These are phyloP conservation scores for Ips typographus DNA, from an alignment of 1,140 invertebrate species.

Conservation along the genomic window DNA sequence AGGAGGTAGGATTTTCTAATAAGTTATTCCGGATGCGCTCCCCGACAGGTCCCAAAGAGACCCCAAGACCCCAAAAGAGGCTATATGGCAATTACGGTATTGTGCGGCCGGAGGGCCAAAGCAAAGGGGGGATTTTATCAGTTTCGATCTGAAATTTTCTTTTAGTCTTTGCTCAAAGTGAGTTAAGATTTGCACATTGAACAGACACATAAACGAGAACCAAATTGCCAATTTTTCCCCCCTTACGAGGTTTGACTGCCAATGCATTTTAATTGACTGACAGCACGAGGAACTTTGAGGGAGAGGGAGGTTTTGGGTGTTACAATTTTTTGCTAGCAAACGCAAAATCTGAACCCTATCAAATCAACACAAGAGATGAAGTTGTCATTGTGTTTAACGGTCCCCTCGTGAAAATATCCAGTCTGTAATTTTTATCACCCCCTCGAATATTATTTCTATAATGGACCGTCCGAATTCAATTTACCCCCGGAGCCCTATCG, in stretches of 20 bases:
- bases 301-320: too few species aligned
- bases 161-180: conserved; percentile 28
- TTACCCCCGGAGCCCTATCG: conserved; percentile 4
- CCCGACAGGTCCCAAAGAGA: conserved; percentile 15
- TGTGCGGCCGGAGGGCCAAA: conserved; percentile 17
- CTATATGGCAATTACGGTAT: conserved; percentile 29
- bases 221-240: conserved; percentile 2
- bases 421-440: conserved; percentile 25
- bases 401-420: conserved; percentile 11
- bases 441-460: conserved; percentile 24
- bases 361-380: conserved; percentile 6
- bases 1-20: neutral
- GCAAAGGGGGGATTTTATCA: conserved; percentile 20
- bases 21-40: conserved; percentile 14
- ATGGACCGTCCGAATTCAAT: conserved; percentile 24
- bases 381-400: conserved; percentile 15
- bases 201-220: conserved; percentile 8
- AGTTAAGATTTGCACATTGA: conserved; percentile 30
- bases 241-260: neutral
- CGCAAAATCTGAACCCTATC: neutral
- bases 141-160: conserved; percentile 20
- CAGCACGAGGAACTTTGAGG: too few species aligned
- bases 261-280: neutral
- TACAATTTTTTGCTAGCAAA: too few species aligned
- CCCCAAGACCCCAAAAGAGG: conserved; percentile 8